phyloP scores from a whole-genome alignment of 2,888 invertebrate species.

The Tetanocera ferruginea region DNA sequence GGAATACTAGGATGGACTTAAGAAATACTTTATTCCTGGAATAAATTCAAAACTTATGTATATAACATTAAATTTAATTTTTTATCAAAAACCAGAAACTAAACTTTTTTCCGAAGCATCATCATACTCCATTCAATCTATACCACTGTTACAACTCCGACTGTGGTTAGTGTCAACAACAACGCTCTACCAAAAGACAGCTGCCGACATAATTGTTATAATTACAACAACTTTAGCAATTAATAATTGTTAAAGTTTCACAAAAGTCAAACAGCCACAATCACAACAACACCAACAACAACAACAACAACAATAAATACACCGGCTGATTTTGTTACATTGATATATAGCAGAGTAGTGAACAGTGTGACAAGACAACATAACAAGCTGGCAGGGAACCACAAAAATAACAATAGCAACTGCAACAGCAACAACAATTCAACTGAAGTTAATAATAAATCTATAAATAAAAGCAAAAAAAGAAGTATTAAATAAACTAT shows the following conservation, averaged over 20 bases:
- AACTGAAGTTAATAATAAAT: slow-evolving; percentile 5
- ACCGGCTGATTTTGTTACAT: background rate
- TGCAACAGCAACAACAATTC: background rate
- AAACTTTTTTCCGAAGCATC: too few relatives aligned
- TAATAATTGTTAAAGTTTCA: slow-evolving; percentile 38
- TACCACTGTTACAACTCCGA: background rate
- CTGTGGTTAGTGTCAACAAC: background rate
- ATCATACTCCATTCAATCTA: too few relatives aligned
- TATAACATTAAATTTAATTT: too few relatives aligned
- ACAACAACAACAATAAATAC: background rate
- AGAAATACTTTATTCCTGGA: too few relatives aligned
- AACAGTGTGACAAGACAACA: slow-evolving; percentile 14
- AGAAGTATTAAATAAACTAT: slow-evolving; percentile 4
- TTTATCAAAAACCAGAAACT: too few relatives aligned
- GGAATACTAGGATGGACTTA: too few relatives aligned
- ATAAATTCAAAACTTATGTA: too few relatives aligned
- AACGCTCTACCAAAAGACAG: slow-evolving; percentile 15
- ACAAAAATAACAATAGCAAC: slow-evolving; percentile 15
- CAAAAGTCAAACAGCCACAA: slow-evolving; percentile 13
- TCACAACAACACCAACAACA: background rate
- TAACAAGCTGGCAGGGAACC: slow-evolving; percentile 30
- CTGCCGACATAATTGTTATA: slow-evolving; percentile 38
- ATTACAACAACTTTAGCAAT: slow-evolving; percentile 42
- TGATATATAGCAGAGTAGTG: slow-evolving; percentile 20
- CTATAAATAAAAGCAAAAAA: background rate